Base-by-base conservation (phyloP, 2,113 vertebrate genomes). In the Cyrtonyx montezumae region DNA sequence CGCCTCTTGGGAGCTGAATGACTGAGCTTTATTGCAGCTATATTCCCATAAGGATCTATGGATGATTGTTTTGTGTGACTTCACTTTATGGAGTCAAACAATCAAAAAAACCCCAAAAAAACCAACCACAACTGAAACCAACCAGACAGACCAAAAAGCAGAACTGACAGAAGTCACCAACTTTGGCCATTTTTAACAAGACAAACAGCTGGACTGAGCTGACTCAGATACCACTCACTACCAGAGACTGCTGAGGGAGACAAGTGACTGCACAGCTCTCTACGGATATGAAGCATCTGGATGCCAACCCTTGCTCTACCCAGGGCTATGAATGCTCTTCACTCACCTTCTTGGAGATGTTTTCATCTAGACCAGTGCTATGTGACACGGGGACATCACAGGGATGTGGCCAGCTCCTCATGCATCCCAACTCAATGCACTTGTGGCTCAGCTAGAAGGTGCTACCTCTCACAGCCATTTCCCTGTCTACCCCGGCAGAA, bases 311-410 rank as follows among this genome's bases (percentile, higher is more conserved):
- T 30, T 21, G 45, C 4, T 79, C 70, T 84, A 87, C 91, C 93
- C 0, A 1, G 30, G 17, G 19, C 80, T 51, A 7, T 67, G 34
- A 94, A 68, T 14, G 37, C 77, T 80, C 42, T 37, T 49, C 79
- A 30, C 76, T 66, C 10, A 3, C 61, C 61, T 46, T 73, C 55
- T 22, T 0, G 0, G n/a, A 74, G 49, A 69, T 4, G 1, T 40
- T 49, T 63, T 66, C 2, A 0, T 30, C 65, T n/a, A 84, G n/a
- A 9, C 2, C 55, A 37, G 12, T 0, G 1, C 11, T 23, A 11
- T 0, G 0, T n/a, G n/a, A 42, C 45, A 79, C 17, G 0, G 0
- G 36, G 36, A 74, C 36, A 18, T 11, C 13, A 16, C 30, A 69
- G 18, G 6, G 56, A 62, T 15, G 6, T 6, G 23, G 61, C 63